Evolutionary conservation across 2,888 invertebrate genomes (phyloP), one percentile per base, ranked within the genome.

Genomic region (Drosophila tanythrix): DNA sequence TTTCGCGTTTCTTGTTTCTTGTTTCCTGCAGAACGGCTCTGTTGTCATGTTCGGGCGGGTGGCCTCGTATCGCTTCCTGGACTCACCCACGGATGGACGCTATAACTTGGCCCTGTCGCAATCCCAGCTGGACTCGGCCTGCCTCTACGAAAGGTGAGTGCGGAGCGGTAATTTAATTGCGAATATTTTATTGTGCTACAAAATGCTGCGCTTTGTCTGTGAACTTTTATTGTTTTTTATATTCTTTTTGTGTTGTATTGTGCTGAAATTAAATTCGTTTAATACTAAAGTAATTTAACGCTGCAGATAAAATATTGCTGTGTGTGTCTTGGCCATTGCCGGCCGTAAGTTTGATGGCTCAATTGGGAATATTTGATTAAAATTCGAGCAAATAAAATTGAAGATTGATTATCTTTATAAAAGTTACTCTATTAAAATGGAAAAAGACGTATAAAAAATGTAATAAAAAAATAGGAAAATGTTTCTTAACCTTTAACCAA

Each of bases 31-130:
- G 95, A 97, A 97, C 94, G 97, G 97, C 74, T 96, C 96, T 84
- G 94, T 97, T 78, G 95, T 97, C 69, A 97, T 97, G 94, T 97
- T 97, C 93, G 97, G 97, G 58, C 95, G 97, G 81, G 96, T 97
- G 88, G 97, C 97, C 88, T 97, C 97, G 48, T 97, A 97, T 94
- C 95, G 97, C 83, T 97, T 97, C 94, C 94, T 97, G 88, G 97
- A 97, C 93, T 97, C 97, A 33, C 95, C 95, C 66, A 96, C 96
- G 77, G 97, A 97, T 93, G 96, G 95, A 82, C 94, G 97, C 81
- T 95, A 96, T 88, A 95, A 97, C 92, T 94, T 96, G 85, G 96
- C 96, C 90, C 95, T 96, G 70, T 95, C 96, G 56, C 96, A 96
- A 83, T 95, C 95, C 46, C 95, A 96, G 92, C 94, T 95, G 93